phyloP scores from a whole-genome alignment of 2,888 invertebrate species.

The Hyles lineata region DNA sequence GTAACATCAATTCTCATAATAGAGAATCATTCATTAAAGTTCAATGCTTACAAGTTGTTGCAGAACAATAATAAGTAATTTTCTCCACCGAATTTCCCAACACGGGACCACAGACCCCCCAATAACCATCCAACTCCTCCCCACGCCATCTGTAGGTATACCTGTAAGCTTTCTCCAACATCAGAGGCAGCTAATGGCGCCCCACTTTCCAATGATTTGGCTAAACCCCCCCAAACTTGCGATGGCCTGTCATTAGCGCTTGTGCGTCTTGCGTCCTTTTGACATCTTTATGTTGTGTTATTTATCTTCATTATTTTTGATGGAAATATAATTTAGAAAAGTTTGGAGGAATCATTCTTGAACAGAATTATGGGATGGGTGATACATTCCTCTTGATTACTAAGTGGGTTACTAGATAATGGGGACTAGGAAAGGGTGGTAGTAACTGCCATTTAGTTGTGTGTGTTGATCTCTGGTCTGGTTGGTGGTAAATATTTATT shows the following conservation, averaged over 20 bases:
- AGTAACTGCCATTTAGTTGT: not conserved
- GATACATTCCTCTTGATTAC: too few species aligned
- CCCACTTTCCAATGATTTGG: slow-evolving; percentile 32
- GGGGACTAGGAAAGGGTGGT: not conserved
- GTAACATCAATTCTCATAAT: too few species aligned
- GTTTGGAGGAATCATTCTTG: too few species aligned
- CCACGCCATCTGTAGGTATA: slow-evolving; percentile 24
- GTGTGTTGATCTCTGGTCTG: too few species aligned
- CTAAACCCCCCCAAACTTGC: slow-evolving; percentile 25
- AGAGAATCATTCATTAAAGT: too few species aligned
- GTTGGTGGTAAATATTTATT: too few species aligned
- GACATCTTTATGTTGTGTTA: not conserved
- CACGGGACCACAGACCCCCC: not conserved
- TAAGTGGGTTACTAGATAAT: not conserved
- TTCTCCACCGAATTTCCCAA: not conserved
- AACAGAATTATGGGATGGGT: too few species aligned
- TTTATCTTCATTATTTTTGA: slow-evolving; percentile 20
- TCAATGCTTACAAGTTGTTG: not conserved
- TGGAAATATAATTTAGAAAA: not conserved
- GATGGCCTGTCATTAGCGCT: slow-evolving; percentile 29
- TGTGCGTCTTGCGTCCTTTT: not conserved
- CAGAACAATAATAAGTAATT: too few species aligned
- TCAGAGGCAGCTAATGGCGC: slow-evolving; percentile 29
- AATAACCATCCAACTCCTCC: not conserved
- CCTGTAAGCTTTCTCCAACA: slow-evolving; percentile 28